Evolutionary conservation across 2,888 invertebrate genomes (phyloP), one percentile per base, ranked within the genome.

Genomic region (Ornithoptera alexandrae): DNA sequence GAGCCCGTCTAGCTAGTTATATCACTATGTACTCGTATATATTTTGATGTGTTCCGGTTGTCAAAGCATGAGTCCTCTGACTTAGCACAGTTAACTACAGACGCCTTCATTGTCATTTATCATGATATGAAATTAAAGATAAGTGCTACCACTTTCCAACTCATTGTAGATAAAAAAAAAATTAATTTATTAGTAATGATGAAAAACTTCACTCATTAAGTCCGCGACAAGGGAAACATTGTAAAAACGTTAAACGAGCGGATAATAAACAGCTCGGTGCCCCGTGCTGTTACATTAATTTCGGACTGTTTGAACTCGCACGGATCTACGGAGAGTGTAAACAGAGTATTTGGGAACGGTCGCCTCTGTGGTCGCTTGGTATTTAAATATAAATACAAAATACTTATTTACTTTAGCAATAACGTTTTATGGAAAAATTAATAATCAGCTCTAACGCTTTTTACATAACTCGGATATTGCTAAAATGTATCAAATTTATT

Each of bases 261-360:
- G 67, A 74, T 75, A 78, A 78, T 70, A 70, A 70, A 64, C 76
- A 74, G 75, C 74, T 75, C 74, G 73, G 76, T 74, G 74, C 73
- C 75, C 73, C 73, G 72, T 75, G 74, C 74, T 72, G 77, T 75
- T 76, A 77, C 77, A 77, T 78, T 79, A 77, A 78, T 78, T 79
- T 75, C 71, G 71, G 74, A 72, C 73, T 71, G 67, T 61, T 61
- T 62, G 64, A 65, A 58, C 66, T 20, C 36, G 58, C 74, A 67
- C 39, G 68, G 66, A 75, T 68, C 68, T 74, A 74, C 69, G 59
- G 42, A 63, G 39, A 62, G 22, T 46, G 64, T 46, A 62, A 30
- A 62, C 62, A 50, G 20, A 50, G 15, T 60, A 50, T 62, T 62
- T 30, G 36, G 15, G 6, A 57, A 30, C 39, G 53, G 46, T 53